Percentiles rank a stretch among this genome's conserved stretches.
These are phyloP conservation scores for Chlorops oryzae DNA, from an alignment of 1,140 invertebrate species.

Conservation along the genomic window DNA sequence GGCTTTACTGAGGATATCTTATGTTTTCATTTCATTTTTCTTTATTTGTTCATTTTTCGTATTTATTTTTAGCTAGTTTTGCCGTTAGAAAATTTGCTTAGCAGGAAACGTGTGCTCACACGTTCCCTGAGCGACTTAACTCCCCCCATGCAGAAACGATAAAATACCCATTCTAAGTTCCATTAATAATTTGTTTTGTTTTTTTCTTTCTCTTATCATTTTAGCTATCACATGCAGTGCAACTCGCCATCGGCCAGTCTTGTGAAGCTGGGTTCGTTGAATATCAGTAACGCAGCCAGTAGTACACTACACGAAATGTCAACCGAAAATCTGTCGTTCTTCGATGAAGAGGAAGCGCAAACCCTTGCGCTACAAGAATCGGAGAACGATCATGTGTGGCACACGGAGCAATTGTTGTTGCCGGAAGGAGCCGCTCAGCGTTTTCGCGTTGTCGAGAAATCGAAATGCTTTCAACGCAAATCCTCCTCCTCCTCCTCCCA, in stretches of 20 bases:
- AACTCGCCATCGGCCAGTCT: slow-evolving; percentile 27
- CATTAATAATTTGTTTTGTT: slow-evolving; percentile 15
- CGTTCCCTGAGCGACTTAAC: too few species aligned
- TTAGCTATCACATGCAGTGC: slow-evolving; percentile 45
- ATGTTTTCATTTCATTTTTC: too few species aligned
- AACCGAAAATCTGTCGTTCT: slow-evolving; percentile 28
- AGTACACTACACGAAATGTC: slow-evolving; percentile 13
- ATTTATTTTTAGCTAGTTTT: too few species aligned
- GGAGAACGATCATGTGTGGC: neutral
- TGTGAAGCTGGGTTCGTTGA: neutral
- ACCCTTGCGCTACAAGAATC: neutral
- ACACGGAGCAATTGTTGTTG: slow-evolving; percentile 29
- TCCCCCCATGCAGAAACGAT: too few species aligned
- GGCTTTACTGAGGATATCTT: too few species aligned
- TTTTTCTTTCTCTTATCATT: slow-evolving; percentile 21
- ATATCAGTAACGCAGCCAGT: slow-evolving; percentile 5
- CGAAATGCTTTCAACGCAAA: neutral
- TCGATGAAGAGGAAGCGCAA: slow-evolving; percentile 18
- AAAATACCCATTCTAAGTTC: too few species aligned
- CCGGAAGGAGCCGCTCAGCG: slow-evolving; percentile 39
- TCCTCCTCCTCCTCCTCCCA: too few species aligned
- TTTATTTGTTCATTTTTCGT: too few species aligned
- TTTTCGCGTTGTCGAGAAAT: slow-evolving; percentile 28
- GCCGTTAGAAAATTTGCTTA: too few species aligned
- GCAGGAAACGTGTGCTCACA: too few species aligned